Percentiles rank a stretch among this genome's conserved stretches.
phyloP scores from a whole-genome alignment of 2,888 invertebrate species.

The Temnothorax rugatulus region DNA sequence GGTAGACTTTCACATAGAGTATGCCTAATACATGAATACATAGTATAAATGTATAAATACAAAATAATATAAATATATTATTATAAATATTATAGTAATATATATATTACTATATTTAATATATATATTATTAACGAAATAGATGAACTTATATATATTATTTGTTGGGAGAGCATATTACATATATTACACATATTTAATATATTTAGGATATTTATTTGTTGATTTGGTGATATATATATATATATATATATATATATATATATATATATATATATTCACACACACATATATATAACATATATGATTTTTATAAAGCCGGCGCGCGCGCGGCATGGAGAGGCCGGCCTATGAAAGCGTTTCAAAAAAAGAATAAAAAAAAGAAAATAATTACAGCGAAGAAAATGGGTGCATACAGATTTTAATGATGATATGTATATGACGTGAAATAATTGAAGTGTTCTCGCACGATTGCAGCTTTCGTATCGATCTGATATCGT shows the following conservation, averaged over 20 bases:
- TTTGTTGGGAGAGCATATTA: slow-evolving; percentile 85
- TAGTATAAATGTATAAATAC: slow-evolving; percentile 70
- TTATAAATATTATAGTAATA: slow-evolving; percentile 67
- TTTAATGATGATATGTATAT: slow-evolving; percentile 46
- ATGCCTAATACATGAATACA: slow-evolving; percentile 77
- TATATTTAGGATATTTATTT: slow-evolving; percentile 86
- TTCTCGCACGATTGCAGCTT: slow-evolving; percentile 40
- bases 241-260: slow-evolving; percentile 35
- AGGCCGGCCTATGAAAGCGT: slow-evolving; percentile 59
- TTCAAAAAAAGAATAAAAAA: slow-evolving; percentile 21
- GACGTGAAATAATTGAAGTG: slow-evolving; percentile 37
- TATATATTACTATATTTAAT: slow-evolving; percentile 54
- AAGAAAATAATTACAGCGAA: slow-evolving; percentile 34
- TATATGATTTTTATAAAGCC: slow-evolving; percentile 76
- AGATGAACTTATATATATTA: slow-evolving; percentile 78
- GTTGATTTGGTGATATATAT: slow-evolving; percentile 84
- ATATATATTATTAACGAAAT: slow-evolving; percentile 61
- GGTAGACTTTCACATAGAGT: slow-evolving; percentile 83
- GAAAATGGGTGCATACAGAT: slow-evolving; percentile 42
- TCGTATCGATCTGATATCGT: slow-evolving; percentile 13
- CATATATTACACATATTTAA: slow-evolving; percentile 82
- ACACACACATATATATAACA: slow-evolving; percentile 43
- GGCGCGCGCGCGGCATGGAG: slow-evolving; percentile 48
- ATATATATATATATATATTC: too few relatives aligned
- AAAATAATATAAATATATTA: slow-evolving; percentile 65